Percentiles rank a stretch among this genome's conserved stretches.
phyloP scores from a whole-genome alignment of 2,888 invertebrate species.

The Hartigia nigra region DNA sequence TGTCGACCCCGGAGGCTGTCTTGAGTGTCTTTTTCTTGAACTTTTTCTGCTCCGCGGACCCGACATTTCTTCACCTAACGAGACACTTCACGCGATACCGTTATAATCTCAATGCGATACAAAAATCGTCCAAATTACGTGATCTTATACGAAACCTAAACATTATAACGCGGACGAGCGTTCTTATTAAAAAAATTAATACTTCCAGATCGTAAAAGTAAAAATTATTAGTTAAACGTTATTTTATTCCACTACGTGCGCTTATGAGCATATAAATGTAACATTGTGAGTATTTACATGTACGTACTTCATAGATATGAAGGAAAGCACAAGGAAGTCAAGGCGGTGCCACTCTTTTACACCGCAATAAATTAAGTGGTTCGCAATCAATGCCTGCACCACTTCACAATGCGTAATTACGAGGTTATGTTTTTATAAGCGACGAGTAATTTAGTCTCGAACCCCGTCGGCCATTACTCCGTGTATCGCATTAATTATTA shows the following conservation, averaged over 20 bases:
- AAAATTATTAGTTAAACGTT: background rate
- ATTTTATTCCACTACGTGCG: background rate
- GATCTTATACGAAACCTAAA: background rate
- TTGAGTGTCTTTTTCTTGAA: background rate
- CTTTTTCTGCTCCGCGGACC: background rate
- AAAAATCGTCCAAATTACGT: background rate
- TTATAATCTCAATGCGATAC: background rate
- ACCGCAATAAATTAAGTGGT: conserved; percentile 11
- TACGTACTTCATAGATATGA: background rate
- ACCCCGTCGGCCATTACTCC: conserved; percentile 9
- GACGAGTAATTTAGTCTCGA: conserved; percentile 13
- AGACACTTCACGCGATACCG: background rate
- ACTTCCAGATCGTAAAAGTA: background rate
- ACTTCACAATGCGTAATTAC: conserved; percentile 18
- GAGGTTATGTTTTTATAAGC: conserved; percentile 16
- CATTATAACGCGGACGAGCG: background rate
- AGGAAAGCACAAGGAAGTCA: background rate
- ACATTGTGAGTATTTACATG: background rate
- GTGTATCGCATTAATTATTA: conserved; percentile 16
- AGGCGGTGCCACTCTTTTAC: background rate
- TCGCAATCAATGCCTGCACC: conserved; percentile 13
- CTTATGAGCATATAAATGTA: background rate
- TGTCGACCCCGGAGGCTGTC: background rate
- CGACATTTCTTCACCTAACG: background rate
- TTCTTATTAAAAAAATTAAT: background rate